Conservation (phyloP, 2,113 vertebrate genomes). For the Sturnus vulgaris region DNA sequence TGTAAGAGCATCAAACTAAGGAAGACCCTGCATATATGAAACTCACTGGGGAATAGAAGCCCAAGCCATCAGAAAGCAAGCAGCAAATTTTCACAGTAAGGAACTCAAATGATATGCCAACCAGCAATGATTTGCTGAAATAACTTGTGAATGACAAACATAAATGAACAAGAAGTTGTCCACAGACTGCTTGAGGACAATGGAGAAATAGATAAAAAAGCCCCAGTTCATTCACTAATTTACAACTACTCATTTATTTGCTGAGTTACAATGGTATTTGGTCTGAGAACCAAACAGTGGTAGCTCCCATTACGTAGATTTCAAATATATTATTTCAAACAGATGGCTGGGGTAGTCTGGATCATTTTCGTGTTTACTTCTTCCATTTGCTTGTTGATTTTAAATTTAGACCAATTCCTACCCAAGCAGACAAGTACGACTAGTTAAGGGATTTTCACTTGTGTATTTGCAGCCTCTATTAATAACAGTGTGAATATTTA, state of each 20-base stretch:
- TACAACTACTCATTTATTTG: not conserved
- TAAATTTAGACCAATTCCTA: not conserved
- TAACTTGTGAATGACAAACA: not conserved
- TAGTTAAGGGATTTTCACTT: not conserved
- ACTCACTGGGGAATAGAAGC: not conserved
- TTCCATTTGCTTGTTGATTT: not conserved
- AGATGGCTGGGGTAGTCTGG: not conserved
- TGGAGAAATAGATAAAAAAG: not conserved
- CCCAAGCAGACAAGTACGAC: not conserved
- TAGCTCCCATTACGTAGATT: not conserved
- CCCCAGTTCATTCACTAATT: not conserved
- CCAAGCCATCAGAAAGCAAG: not conserved
- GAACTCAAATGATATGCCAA: not conserved
- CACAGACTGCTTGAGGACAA: not conserved
- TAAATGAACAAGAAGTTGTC: not conserved
- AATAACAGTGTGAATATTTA: not conserved
- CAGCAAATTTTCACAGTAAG: not conserved
- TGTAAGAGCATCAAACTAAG: not conserved
- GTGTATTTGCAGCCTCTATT: not conserved
- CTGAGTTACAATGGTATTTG: not conserved
- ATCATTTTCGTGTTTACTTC: not conserved
- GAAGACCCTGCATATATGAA: not conserved
- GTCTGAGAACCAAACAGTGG: not conserved
- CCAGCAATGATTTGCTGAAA: not conserved
- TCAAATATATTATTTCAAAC: not conserved